Evolutionary conservation across 1,140 invertebrate genomes (phyloP), one percentile per base, ranked within the genome.

Genomic region (Ceratina australensis): DNA sequence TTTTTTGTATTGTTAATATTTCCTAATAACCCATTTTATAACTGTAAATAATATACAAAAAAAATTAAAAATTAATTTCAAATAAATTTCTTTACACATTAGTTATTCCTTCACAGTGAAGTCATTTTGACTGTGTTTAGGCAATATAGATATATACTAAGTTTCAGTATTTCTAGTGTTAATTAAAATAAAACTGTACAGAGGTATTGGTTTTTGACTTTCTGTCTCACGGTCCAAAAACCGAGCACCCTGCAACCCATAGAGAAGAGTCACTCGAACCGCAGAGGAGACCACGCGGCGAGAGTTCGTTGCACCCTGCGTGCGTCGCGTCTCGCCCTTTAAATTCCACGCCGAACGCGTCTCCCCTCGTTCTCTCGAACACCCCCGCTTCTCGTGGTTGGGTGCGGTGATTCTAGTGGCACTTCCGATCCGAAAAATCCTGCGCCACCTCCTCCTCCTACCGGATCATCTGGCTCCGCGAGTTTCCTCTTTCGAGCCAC

Each of bases 391-490:
- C 74, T 78, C 71, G n/a, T n/a, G 52, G 59, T 83, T 85, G 33
- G 33, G 33, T n/a, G 81, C 68, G 63, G 65, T 75, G 82, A 10
- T 42, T 87, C 84, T 86, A 88, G 86, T 88, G 85, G 79, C 84
- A 83, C 84, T 86, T 81, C 57, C 78, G 67, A 86, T 86, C 82
- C 81, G 82, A 88, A 83, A 83, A 88, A 83, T 79, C 69, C 72
- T 42, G 26, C 22, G 28, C 54, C 33, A 42, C 33, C 33, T 42
- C 33, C 33, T 33, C 2, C 7, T 3, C 33, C 33, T 42, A 42
- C 33, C 33, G 33, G 33, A 42, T 42, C 33, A 79, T 66, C 47
- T 20, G 24, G 26, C 50, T 64, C 33, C 33, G 71, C 61, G 56
- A 69, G 65, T 69, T 52, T 76, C 72, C 63, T 65, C 52, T 72